Conservation (phyloP, 2,113 vertebrate species). For the Amphiprion ocellaris region DNA sequence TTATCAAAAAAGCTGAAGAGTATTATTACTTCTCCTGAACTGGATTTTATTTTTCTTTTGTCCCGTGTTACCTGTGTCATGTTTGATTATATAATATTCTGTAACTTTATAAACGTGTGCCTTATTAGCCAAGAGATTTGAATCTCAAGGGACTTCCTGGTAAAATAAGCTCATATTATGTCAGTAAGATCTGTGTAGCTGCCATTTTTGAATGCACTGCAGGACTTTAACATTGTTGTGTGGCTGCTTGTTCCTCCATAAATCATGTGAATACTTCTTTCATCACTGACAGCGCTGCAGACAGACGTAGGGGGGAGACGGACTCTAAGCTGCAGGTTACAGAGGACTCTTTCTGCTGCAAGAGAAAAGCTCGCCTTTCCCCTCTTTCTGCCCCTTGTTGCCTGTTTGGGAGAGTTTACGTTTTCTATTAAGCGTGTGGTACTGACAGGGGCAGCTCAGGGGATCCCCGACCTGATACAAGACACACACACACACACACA, state of each 20-base stretch:
- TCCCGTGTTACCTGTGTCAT: too few relatives aligned
- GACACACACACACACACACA: slow-evolving; percentile 29
- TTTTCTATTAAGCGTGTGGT: slow-evolving; percentile 86
- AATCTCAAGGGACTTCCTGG: too few relatives aligned
- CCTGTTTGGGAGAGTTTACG: slow-evolving; percentile 76
- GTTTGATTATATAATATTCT: too few relatives aligned
- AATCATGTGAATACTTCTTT: slow-evolving; percentile 43
- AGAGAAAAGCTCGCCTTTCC: slow-evolving; percentile 60
- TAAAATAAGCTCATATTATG: too few relatives aligned
- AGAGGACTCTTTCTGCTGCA: slow-evolving; percentile 75
- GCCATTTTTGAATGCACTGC: background rate
- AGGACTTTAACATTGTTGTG: background rate
- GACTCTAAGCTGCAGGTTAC: slow-evolving; percentile 45
- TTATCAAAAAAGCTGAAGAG: too few relatives aligned
- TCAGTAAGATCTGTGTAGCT: too few relatives aligned
- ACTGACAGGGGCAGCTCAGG: slow-evolving; percentile 78
- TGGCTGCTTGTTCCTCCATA: background rate
- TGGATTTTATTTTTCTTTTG: too few relatives aligned
- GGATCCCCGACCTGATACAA: slow-evolving; percentile 85
- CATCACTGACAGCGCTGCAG: slow-evolving; percentile 38
- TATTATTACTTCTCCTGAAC: too few relatives aligned
- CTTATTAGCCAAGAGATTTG: too few relatives aligned
- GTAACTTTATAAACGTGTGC: too few relatives aligned
- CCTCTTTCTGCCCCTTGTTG: slow-evolving; percentile 65
- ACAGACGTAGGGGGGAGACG: slow-evolving; percentile 39